Base-by-base conservation (phyloP, 2,797 vertebrate genomes). In the Brachymystax lenok region DNA sequence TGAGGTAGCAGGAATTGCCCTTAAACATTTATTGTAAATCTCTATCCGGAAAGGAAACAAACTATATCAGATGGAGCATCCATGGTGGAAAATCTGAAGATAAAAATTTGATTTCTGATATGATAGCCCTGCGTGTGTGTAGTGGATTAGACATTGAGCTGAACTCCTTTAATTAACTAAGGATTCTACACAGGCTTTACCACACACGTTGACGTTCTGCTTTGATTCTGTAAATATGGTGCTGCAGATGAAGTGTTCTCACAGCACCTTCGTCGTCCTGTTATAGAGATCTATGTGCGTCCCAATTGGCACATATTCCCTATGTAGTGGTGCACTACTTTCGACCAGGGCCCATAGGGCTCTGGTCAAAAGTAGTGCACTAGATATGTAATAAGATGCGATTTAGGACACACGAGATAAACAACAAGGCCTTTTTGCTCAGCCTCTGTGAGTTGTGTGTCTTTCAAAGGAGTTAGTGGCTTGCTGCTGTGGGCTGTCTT, bases 211-310 rank as follows among this genome's bases (percentile, higher is more conserved):
- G 2, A 73, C 68, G 54, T 73, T 71, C 74, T 83, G 76, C 82
- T 91, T 88, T 90, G 86, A 90, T 89, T 90, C 80, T 83, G 79
- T 85, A 83, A 63, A 88, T 88, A 84, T 85, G 74, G 82, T 82
- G 21, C 80, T 74, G 35, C 80, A 82, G 74, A 52, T 19, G 83
- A 84, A 73, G 82, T 40, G 24, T 80, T 79, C 76, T 79, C 79
- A 46, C 66, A 17, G 71, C 56, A 24, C 79, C 81, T 79, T 79
- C n/a, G 77, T 74, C 74, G 67, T 85, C 83, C 89, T 77, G 79
- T 91, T 81, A 84, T 84, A 24, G 27, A 84, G 40, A 46, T 46
- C 40, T 13, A 46, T 2, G 12, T 46, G 40, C 40, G 10, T 46
- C 40, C 40, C 40, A 46, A 46, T 46, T 46, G 40, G 40, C 10